phyloP scores from a whole-genome alignment of 1,140 invertebrate genomes.

The Triops cancriformis region DNA sequence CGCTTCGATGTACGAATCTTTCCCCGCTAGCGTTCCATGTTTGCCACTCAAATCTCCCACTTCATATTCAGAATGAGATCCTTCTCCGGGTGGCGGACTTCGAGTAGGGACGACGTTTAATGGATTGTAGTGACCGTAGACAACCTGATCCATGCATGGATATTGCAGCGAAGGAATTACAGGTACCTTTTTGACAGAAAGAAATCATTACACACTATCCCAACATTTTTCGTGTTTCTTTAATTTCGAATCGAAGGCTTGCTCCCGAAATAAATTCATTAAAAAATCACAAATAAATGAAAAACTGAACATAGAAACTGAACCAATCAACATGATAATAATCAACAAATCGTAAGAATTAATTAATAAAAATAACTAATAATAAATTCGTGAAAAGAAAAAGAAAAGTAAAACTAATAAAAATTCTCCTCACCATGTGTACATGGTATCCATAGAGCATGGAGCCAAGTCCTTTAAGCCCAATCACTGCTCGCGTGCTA shows the following conservation, averaged over 20 bases:
- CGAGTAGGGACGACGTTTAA: conserved; percentile 53
- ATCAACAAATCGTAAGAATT: too few species aligned
- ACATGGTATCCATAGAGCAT: conserved; percentile 60
- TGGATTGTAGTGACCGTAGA: conserved; percentile 78
- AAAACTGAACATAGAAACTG: too few species aligned
- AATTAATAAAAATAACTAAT: too few species aligned
- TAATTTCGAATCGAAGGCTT: too few species aligned
- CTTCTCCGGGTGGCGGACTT: conserved; percentile 49
- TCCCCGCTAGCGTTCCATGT: conserved; percentile 53
- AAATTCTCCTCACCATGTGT: conserved; percentile 55
- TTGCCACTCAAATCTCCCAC: conserved; percentile 85
- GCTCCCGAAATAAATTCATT: too few species aligned
- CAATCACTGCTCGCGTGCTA: conserved; percentile 56
- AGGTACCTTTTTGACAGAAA: conserved; percentile 49
- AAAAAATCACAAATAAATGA: too few species aligned
- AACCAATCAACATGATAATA: too few species aligned
- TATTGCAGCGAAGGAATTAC: conserved; percentile 72
- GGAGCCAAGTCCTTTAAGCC: conserved; percentile 60
- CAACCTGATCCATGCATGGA: conserved; percentile 69
- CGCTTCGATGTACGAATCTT: conserved; percentile 46
- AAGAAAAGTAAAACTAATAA: conserved; percentile 17
- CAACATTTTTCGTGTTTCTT: too few species aligned
- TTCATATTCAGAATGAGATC: conserved; percentile 76
- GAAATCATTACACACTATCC: too few species aligned
- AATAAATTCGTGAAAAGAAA: conserved; percentile 17